Conservation (phyloP, 2,888 invertebrate genomes). For the Drosophila hamatofila region DNA sequence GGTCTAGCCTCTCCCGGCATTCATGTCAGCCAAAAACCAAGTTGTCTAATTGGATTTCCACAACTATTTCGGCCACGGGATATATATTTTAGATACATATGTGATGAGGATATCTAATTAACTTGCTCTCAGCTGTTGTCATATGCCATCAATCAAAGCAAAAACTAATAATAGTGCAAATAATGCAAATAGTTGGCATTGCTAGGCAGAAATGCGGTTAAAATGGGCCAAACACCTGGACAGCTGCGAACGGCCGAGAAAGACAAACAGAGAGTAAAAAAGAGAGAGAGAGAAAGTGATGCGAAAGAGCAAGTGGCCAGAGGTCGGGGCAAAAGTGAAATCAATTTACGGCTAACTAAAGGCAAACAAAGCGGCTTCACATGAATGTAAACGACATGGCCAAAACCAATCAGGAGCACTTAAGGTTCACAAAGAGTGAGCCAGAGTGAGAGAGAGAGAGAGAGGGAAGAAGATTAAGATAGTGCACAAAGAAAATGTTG, state of each 20-base stretch:
- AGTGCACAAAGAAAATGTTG: conserved; percentile 43
- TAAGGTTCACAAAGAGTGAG: conserved; percentile 29
- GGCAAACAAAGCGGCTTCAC: conserved; percentile 58
- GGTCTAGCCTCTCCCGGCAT: not conserved
- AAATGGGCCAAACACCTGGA: conserved; percentile 10
- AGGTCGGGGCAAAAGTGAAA: conserved; percentile 31
- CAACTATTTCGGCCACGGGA: not conserved
- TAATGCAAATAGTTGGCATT: conserved; percentile 9
- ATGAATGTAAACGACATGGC: conserved; percentile 56
- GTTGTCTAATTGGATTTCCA: not conserved
- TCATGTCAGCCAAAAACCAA: not conserved
- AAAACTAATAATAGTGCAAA: conserved; percentile 10
- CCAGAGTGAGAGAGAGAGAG: not conserved
- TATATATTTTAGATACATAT: not conserved
- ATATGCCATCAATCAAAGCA: conserved; percentile 1
- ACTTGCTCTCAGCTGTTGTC: not conserved
- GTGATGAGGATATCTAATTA: not conserved
- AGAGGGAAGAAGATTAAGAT: conserved; percentile 42
- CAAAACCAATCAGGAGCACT: conserved; percentile 68
- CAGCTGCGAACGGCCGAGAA: not conserved
- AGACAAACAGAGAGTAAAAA: not conserved
- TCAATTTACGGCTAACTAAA: conserved; percentile 53
- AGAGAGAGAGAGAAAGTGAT: not conserved
- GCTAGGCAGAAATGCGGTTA: not conserved
- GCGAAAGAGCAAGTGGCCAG: not conserved